phyloP scores from a whole-genome alignment of 53 echinoderm and acorn worm genomes.

The Stichopus horrens region DNA sequence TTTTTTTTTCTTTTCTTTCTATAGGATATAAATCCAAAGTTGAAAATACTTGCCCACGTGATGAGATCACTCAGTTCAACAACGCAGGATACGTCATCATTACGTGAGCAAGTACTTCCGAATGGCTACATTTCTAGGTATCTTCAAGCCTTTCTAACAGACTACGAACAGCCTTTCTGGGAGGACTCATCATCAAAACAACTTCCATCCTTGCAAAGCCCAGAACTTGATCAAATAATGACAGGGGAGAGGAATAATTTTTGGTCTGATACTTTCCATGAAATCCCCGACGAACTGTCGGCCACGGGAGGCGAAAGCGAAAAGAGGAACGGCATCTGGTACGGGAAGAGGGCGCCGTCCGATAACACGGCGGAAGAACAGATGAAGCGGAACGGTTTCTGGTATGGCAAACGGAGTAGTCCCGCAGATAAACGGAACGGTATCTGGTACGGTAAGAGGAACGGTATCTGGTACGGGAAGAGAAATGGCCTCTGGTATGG shows the following conservation, averaged over 20 bases:
- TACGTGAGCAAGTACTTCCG: constrained; percentile 18
- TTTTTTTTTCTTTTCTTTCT: not conserved
- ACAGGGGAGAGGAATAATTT: constrained; percentile 13
- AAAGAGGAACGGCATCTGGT: constrained; percentile 44
- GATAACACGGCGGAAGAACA: not conserved
- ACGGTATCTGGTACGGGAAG: constrained; percentile 49
- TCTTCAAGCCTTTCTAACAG: constrained; percentile 30
- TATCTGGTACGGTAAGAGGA: constrained; percentile 40
- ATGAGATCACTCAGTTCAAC: constrained; percentile 34
- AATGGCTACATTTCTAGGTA: constrained; percentile 35
- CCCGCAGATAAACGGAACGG: constrained; percentile 31
- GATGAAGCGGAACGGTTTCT: constrained; percentile 27
- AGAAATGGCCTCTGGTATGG: constrained; percentile 47
- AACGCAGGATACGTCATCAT: constrained; percentile 9
- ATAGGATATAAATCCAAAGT: constrained; percentile 39
- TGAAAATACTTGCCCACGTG: constrained; percentile 43
- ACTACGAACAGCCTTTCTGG: constrained; percentile 3
- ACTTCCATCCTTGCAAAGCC: constrained; percentile 41
- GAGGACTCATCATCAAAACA: not conserved
- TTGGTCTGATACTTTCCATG: constrained; percentile 1
- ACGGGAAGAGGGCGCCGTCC: constrained; percentile 24
- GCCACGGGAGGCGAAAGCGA: not conserved
- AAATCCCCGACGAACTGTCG: not conserved
- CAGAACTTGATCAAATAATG: constrained; percentile 28
- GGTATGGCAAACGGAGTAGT: constrained; percentile 44